Percentiles rank a stretch among this genome's conserved stretches.
These are phyloP conservation scores for Torymus auratus DNA, from an alignment of 2,888 invertebrate genomes.

Conservation along the genomic window DNA sequence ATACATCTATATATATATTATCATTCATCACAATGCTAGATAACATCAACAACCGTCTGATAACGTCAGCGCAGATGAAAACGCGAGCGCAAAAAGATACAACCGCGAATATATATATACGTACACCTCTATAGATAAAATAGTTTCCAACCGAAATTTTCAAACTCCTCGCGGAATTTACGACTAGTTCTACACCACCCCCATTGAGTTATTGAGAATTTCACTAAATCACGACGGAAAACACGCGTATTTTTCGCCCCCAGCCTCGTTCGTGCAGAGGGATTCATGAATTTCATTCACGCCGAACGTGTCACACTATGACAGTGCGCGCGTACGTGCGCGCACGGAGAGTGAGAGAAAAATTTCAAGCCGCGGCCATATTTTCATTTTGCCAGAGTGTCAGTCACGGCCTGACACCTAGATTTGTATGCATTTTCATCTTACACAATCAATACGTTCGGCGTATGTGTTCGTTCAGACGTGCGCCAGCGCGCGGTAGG, in stretches of 20 bases:
- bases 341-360: not conserved
- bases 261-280: not conserved
- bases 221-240: conserved; percentile 5
- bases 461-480: conserved; percentile 5
- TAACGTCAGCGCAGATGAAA: too few species aligned
- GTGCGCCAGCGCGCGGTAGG: not conserved
- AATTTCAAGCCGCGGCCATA: conserved; percentile 26
- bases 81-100: too few species aligned
- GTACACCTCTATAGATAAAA: too few species aligned
- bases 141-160: too few species aligned
- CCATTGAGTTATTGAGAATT: conserved; percentile 18
- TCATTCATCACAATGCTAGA: too few species aligned
- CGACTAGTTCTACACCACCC: not conserved
- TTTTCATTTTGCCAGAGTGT: conserved; percentile 52
- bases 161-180: too few species aligned
- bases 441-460: conserved; percentile 34
- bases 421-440: conserved; percentile 44
- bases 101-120: too few species aligned
- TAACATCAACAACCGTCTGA: too few species aligned
- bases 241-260: conserved; percentile 1
- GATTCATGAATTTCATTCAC: conserved; percentile 46
- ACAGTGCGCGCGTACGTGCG: not conserved
- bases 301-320: conserved; percentile 27
- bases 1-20: too few species aligned
- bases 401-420: conserved; percentile 31